Percentiles rank a stretch among this genome's conserved stretches.
Conservation (phyloP, 37 sponge, comb jelly and placozoan species). For the Beroe ovata region DNA sequence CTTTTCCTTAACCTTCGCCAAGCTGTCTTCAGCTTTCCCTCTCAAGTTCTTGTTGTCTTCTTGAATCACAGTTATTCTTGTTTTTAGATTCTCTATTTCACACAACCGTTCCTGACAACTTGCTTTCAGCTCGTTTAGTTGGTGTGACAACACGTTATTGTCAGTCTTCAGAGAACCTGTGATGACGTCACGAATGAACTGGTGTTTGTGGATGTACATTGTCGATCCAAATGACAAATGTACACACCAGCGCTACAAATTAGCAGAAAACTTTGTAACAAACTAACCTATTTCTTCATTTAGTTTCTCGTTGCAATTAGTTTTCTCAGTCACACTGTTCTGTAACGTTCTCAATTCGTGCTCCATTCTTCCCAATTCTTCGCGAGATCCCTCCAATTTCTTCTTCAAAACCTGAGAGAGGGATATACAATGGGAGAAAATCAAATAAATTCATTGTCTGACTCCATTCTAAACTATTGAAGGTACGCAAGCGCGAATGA, state of each 20-base stretch:
- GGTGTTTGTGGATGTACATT: too few relatives aligned
- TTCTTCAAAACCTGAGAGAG: conserved; percentile 58
- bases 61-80: conserved; percentile 54
- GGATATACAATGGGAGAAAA: too few relatives aligned
- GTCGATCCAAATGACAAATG: too few relatives aligned
- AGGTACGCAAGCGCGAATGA: neutral
- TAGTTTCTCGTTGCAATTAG: conserved; percentile 6
- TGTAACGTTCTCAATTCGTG: conserved; percentile 39
- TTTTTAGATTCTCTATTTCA: conserved; percentile 34
- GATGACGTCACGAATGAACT: too few relatives aligned
- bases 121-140: conserved; percentile 24
- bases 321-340: conserved; percentile 1
- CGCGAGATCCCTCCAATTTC: conserved; percentile 35
- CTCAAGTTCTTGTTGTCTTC: conserved; percentile 54
- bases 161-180: conserved; percentile 53
- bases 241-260: too few relatives aligned
- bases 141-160: conserved; percentile 25
- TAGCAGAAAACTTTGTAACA: neutral
- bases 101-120: neutral
- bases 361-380: conserved; percentile 48
- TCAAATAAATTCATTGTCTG: too few relatives aligned
- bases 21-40: conserved; percentile 7
- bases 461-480: too few relatives aligned
- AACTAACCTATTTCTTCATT: conserved; percentile 51
- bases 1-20: conserved; percentile 51